Base-by-base conservation (phyloP, 1,140 invertebrate genomes). In the Telenomus remus region DNA sequence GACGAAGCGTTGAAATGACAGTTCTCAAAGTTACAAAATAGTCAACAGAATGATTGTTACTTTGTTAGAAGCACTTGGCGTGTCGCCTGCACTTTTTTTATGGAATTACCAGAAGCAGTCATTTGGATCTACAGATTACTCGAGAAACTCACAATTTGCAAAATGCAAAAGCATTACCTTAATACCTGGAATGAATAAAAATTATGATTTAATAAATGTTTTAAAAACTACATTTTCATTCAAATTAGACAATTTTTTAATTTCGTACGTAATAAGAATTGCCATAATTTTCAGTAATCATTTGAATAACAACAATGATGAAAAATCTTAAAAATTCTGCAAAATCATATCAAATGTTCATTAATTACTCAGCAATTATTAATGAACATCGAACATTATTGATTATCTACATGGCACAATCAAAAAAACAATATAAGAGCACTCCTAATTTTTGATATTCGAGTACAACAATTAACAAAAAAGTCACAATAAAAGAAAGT, bases 51-150 rank as follows among this genome's bases (percentile, higher is more conserved):
- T 12, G 59, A 46, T 55, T 48, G 13, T 48, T 55, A 53, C 34
- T 65, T 65, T 42, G 44, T 56, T 33, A 65, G 53, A 56, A 0
- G 33, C 61, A 65, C 46, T 33, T 56, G 51, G 44, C 53, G 63
- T 65, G 63, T 65, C 51, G 63, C 53, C 51, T 65, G 37, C 56
- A 34, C 47, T 42, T 49, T n/a, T n/a, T 65, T 65, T 65, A 65
- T 65, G 19, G 55, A 48, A 65, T 55, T 65, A 49, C 48, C 50
- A 43, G 50, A 55, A 42, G 51, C 51, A 43, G 33, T 55, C 19
- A 15, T 14, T 47, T 65, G 49, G 49, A 50, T 50, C 55, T 56
- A 65, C 44, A 49, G 10, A 65, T 65, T 43, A 43, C 35, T 56
- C 49, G 42, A 35, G 39, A 53, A 53, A 46, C 35, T 4, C 19